Base-by-base conservation (phyloP, 2,797 vertebrate species). In the Sparidentex hasta region DNA sequence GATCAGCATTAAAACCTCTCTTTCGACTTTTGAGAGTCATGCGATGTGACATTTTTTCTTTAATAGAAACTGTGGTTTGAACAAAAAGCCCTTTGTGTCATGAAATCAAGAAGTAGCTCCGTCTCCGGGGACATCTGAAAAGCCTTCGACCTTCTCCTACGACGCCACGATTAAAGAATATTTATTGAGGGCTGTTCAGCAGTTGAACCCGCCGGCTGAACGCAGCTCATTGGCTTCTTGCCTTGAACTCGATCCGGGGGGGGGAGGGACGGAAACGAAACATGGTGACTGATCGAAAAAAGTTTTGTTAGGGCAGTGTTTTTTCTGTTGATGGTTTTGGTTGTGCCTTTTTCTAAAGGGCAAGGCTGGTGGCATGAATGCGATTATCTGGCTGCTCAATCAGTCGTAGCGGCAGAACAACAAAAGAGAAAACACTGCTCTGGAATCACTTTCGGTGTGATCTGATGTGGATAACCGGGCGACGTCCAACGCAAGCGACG, bases 311-410 rank as follows among this genome's bases (percentile, higher is more conserved):
- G 4, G 20, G 13, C 38, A 47, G 17, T 68, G 11, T 66, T 65
- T 73, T 72, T 76, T 55, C 5, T 33, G 43, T 20, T 44, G 18
- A 68, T 52, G 9, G 25, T 61, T 61, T 46, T 74, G 20, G 46
- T 29, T 52, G 13, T 55, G 20, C 79, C 3, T 48, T 73, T 65
- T 74, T 18, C 16, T 55, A 18, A 54, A 72, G 65, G 46, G 5
- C 55, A 65, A 69, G 46, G 50, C 50, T 46, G 17, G 16, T 16
- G 29, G 18, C 48, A 56, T 63, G 54, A 58, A 27, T 33, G 14
- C 29, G 29, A 54, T 55, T 77, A 67, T 77, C 57, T 11, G 55
- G 23, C 33, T 65, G 46, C 46, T 66, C 38, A 8, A 17, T 74
- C 50, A 21, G 27, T 14, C 33, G 43, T 25, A 48, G 13, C 17